Evolutionary conservation across 1,140 invertebrate species (phyloP).

Genomic region (Acromyrmex charruanus): DNA sequence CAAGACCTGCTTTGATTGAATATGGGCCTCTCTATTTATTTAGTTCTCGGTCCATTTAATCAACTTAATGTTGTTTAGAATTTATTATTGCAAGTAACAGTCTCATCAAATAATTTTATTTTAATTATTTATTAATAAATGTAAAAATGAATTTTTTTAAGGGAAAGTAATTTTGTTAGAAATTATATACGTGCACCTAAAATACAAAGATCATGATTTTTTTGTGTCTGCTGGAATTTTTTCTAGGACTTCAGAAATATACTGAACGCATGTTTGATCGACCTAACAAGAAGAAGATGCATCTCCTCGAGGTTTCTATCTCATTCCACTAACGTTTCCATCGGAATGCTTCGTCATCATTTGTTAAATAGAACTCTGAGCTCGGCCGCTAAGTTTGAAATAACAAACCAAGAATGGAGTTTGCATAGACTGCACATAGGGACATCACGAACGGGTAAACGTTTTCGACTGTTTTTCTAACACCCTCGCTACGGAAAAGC

Average conservation of each 20-base stretch:
- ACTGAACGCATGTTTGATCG: background rate
- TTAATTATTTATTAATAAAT: constrained; percentile 18
- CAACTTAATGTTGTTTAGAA: background rate
- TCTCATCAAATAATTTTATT: background rate
- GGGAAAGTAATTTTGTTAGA: background rate
- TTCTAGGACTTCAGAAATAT: background rate
- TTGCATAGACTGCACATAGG: constrained; percentile 63
- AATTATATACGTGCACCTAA: background rate
- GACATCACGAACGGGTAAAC: constrained; percentile 48
- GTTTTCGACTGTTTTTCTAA: constrained; percentile 68
- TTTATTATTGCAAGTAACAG: constrained; percentile 14
- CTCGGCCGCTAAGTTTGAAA: constrained; percentile 57
- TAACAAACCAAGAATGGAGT: constrained; percentile 67
- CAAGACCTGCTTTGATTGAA: too few relatives aligned
- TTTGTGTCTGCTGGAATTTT: background rate
- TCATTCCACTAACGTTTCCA: constrained; percentile 27
- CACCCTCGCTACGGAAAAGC: constrained; percentile 65
- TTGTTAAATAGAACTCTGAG: constrained; percentile 74
- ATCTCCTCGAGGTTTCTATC: constrained; percentile 16
- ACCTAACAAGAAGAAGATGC: constrained; percentile 3
- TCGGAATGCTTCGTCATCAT: constrained; percentile 66
- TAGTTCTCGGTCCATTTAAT: too few relatives aligned
- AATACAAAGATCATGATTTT: constrained; percentile 3
- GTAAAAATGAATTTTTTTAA: background rate
- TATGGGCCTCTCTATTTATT: too few relatives aligned